Evolutionary conservation across 2,113 vertebrate genomes (phyloP).

Genomic region (Oncorhynchus nerka): DNA sequence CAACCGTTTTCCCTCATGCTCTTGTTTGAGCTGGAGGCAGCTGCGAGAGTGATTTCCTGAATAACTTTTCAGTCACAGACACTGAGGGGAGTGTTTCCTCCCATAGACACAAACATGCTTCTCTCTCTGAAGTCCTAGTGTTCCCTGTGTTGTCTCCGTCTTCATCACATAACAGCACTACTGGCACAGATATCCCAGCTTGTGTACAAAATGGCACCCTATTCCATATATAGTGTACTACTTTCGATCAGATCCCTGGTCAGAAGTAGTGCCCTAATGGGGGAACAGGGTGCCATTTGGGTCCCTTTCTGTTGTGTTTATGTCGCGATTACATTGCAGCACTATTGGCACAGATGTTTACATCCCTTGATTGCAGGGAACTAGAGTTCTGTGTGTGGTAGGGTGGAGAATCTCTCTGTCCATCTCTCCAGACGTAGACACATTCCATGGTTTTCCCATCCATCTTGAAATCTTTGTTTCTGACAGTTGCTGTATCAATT

Average conservation of each 20-base stretch:
- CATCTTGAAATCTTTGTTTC: too few relatives aligned
- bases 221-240: too few relatives aligned
- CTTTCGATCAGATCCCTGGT: too few relatives aligned
- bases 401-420: too few relatives aligned
- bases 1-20: neutral
- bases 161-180: neutral
- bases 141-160: neutral
- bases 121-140: neutral
- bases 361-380: neutral
- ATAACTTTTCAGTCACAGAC: neutral
- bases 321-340: neutral
- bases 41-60: conserved; percentile 6
- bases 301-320: neutral
- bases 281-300: too few relatives aligned
- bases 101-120: neutral
- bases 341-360: neutral
- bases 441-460: neutral
- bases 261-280: too few relatives aligned
- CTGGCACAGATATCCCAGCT: neutral
- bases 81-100: neutral
- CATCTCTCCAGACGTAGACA: neutral
- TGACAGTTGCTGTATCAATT: too few relatives aligned
- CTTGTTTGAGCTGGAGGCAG: neutral
- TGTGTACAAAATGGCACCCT: too few relatives aligned
- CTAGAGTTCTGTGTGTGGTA: neutral